A percentile compares a stretch with the other conserved stretches of the same genome.
Conservation (phyloP, 53 echinoderm and acorn worm species). For the Hippasteria phrygiana region DNA sequence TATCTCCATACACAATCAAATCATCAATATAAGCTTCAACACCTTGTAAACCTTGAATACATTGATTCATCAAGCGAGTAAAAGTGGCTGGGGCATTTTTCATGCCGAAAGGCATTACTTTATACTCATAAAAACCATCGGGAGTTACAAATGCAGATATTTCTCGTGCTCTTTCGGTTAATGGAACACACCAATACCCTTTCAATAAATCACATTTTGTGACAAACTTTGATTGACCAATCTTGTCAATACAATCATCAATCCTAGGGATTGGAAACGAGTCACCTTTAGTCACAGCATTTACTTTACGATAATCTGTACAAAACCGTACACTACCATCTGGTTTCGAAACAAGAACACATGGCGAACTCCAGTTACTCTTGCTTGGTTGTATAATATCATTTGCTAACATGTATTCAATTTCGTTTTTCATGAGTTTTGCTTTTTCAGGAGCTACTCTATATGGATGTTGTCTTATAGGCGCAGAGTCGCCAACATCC, state of each 20-base stretch:
- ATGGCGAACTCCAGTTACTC: no score
- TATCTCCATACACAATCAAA: slow-evolving; percentile 40
- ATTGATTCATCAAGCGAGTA: slow-evolving; percentile 36
- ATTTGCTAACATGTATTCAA: slow-evolving; percentile 51
- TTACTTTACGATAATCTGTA: no score
- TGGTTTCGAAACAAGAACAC: background rate
- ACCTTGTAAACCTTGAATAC: background rate
- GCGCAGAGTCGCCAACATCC: slow-evolving; percentile 69
- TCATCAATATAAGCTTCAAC: slow-evolving; percentile 58
- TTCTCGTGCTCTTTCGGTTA: slow-evolving; percentile 34
- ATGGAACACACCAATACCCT: slow-evolving; percentile 53
- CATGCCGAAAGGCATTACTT: slow-evolving; percentile 60
- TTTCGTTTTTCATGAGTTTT: slow-evolving; percentile 17
- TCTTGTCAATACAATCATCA: no score
- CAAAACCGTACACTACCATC: slow-evolving; percentile 43
- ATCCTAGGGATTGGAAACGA: slow-evolving; percentile 59
- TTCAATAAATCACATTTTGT: slow-evolving; percentile 47
- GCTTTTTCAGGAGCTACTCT: slow-evolving; percentile 60
- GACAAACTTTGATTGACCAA: slow-evolving; percentile 33
- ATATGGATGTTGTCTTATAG: slow-evolving; percentile 76
- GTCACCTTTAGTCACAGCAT: slow-evolving; percentile 41
- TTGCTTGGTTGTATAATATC: slow-evolving; percentile 47
- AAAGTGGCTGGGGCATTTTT: no score
- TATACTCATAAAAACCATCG: slow-evolving; percentile 26
- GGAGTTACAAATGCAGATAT: slow-evolving; percentile 50